Base-by-base conservation (phyloP, 2,888 invertebrate species). In the Deilephila porcellus region DNA sequence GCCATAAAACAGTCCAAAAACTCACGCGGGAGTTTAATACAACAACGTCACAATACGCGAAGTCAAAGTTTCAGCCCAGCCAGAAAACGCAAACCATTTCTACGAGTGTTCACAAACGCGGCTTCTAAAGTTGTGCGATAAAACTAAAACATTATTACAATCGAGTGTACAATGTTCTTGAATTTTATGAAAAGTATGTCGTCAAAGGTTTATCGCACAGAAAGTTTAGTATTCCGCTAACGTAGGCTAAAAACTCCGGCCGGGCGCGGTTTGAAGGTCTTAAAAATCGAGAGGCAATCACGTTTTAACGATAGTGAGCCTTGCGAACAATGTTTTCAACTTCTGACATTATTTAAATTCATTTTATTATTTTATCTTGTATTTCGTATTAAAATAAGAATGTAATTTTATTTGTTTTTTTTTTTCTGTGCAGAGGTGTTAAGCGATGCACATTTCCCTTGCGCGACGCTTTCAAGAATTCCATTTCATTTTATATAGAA, bases 401-500 rank as follows among this genome's bases (percentile, higher is more conserved):
- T 37, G 2, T 37, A 8, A 7, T 37, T 37, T 37, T 37, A 7
- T 37, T 37, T 37, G 4, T 37, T 7, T 8, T 37, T 37, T 37
- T 0, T 0, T 37, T 37, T 37, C 11, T 8, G 8, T 0, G 7
- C 1, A 37, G 8, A 7, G 7, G 0, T 11, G 7, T 25, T 25
- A 25, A 37, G 2, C 8, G 8, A 8, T 19, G 14, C 1, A n/a
- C n/a, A 56, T 8, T 56, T n/a, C n/a, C 56, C 0, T 96, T 92
- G 63, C 96, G 96, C 0, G 93, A 89, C 0, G 75, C 32, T 76
- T 93, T 91, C 91, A 92, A 82, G 64, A 37, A 20, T 64, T 11
- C 8, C 45, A 64, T 4, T 64, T 37, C 11, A 20, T 11, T 56
- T 56, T 56, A n/a, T 56, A n/a, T 56, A 56, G 6, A 56, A n/a